Evolutionary conservation across 2,797 vertebrate genomes (phyloP).

Genomic region (Ctenosaura bakeri): DNA sequence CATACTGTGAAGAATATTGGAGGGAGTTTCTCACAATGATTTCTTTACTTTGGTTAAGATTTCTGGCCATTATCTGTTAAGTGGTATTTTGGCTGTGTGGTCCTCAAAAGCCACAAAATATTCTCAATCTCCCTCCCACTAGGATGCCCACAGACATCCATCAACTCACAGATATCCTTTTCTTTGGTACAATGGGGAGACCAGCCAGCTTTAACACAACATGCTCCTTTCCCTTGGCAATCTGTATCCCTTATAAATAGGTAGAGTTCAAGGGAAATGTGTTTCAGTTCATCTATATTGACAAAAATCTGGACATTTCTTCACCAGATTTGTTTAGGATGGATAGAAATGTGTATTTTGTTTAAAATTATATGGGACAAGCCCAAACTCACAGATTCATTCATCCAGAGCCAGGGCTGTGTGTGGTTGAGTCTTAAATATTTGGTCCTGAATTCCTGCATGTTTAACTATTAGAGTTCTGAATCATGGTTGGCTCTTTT

Average conservation of each 20-base stretch:
- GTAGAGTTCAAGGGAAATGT: neutral
- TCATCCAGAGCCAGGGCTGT: neutral
- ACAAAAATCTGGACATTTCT: neutral
- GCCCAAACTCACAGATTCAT: neutral
- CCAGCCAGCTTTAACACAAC: neutral
- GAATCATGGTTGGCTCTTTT: neutral
- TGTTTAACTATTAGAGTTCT: neutral
- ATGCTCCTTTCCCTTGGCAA: neutral
- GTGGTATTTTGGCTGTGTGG: neutral
- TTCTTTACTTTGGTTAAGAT: neutral
- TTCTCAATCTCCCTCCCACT: neutral
- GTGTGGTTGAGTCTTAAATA: neutral
- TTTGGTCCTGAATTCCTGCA: neutral
- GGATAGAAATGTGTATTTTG: neutral
- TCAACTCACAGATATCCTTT: neutral
- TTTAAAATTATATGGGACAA: neutral
- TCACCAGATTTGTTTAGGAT: neutral
- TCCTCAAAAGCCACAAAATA: neutral
- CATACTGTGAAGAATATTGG: constrained; percentile 32
- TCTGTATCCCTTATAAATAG: neutral
- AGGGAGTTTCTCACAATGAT: constrained; percentile 47
- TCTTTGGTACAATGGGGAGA: neutral
- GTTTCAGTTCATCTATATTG: neutral
- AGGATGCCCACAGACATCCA: neutral
- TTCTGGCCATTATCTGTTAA: neutral